Conservation (phyloP, 2,888 invertebrate species). For the Idaea aversata region DNA sequence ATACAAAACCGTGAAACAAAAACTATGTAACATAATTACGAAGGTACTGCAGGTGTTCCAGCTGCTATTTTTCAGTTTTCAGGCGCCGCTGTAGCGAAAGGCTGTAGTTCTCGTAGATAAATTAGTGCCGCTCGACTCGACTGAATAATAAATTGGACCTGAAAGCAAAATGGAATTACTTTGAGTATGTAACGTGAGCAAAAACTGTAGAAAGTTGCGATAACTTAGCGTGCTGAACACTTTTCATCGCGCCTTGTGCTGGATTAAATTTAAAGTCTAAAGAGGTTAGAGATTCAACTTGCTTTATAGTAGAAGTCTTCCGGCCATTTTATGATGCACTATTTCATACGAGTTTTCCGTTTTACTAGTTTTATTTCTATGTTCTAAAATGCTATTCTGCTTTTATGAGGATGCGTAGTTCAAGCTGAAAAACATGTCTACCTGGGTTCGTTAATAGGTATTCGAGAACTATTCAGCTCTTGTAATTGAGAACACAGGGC, state of each 20-base stretch:
- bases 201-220: constrained; percentile 1
- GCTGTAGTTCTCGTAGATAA: neutral
- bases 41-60: neutral
- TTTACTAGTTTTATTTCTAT: neutral
- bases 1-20: neutral
- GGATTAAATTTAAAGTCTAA: neutral
- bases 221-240: neutral
- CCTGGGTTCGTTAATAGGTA: too few relatives aligned
- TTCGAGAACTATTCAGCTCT: too few relatives aligned
- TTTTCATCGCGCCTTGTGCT: neutral
- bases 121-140: constrained; percentile 4
- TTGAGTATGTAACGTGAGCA: constrained; percentile 7
- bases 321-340: neutral
- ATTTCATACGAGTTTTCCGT: neutral
- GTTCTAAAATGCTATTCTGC: neutral
- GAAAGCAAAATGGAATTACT: constrained; percentile 16
- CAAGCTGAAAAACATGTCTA: too few relatives aligned
- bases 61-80: neutral
- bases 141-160: constrained; percentile 16
- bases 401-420: neutral
- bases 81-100: neutral
- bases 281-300: neutral
- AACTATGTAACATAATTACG: neutral
- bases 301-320: neutral
- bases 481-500: too few relatives aligned